Base-by-base conservation (phyloP, 2,113 vertebrate genomes). In the Prochilodus magdalenae region DNA sequence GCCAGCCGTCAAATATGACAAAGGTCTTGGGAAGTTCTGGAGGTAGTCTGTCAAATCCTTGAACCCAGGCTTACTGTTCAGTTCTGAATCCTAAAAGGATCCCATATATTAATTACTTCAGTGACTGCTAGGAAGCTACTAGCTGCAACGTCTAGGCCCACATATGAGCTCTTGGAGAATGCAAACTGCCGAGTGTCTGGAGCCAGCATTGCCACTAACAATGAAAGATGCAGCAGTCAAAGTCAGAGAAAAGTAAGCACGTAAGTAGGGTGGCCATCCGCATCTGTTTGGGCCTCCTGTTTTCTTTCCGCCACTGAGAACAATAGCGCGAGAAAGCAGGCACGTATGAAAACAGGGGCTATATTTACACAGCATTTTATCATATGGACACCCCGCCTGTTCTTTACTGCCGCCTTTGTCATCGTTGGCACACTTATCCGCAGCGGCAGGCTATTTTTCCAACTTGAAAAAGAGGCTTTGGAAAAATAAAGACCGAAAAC, bases 301-400 rank as follows among this genome's bases (percentile, higher is more conserved):
- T 79, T 82, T 85, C 65, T n/a, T 83, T 83, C 81, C 33, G 13
- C 63, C 65, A 55, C n/a, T 15, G 59, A 79, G 80, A 76, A 86
- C 81, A 86, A 80, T 83, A 75, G 81, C 69, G 47, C 73, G 47
- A 79, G 75, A 78, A 82, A 79, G 57, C 71, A 51, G 73, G 27
- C 59, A n/a, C 22, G 13, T 71, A 75, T 36, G 24, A 83, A 78
- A 83, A 62, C 77, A 75, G 74, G 29, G 62, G 27, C 81, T 86
- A 83, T 83, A 80, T 86, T 86, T 86, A 86, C 73, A 72, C 80
- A 83, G 81, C 59, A 80, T 83, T 86, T 82, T 83, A 86, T 86
- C 84, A 86, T 83, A 83, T 83, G 75, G 84, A 79, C 80, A 79
- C 72, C 55, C 55, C 47, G 59, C 71, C 70, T 79, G 69, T 75